These are phyloP conservation scores for Dromiciops gliroides DNA, from an alignment of 2,113 vertebrate genomes.

Conservation along the genomic window DNA sequence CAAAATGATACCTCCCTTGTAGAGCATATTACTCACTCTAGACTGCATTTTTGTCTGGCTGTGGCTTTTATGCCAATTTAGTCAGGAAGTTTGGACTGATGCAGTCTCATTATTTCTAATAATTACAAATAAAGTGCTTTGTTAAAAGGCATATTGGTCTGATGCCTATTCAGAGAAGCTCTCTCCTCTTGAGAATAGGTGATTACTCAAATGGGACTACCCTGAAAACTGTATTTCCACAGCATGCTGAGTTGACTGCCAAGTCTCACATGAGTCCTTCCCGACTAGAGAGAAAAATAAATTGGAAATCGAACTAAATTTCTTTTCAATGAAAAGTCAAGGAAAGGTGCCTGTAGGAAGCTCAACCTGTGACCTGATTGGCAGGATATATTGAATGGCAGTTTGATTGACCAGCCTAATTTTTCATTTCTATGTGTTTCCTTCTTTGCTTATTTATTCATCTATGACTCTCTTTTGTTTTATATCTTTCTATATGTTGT, in stretches of 20 bases:
- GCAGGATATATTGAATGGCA: conserved; percentile 25
- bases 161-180: conserved; percentile 25
- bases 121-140: conserved; percentile 42
- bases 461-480: background rate
- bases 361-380: conserved; percentile 26
- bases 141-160: background rate
- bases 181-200: conserved; percentile 10
- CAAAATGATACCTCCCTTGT: background rate
- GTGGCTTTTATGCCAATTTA: conserved; percentile 16
- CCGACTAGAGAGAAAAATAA: conserved; percentile 47
- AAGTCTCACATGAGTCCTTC: conserved; percentile 10
- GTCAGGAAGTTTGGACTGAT: background rate
- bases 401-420: background rate
- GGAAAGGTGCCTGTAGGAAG: conserved; percentile 7
- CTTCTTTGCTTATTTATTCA: conserved; percentile 17
- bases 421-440: conserved; percentile 38
- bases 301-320: conserved; percentile 52
- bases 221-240: conserved; percentile 6
- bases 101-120: conserved; percentile 26
- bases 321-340: conserved; percentile 47
- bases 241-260: background rate
- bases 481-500: background rate
- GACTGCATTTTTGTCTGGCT: background rate
- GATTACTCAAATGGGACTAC: background rate
- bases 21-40: background rate